phyloP scores from a whole-genome alignment of 92 coral and sea anemone genomes.

The Actinernus sp. region DNA sequence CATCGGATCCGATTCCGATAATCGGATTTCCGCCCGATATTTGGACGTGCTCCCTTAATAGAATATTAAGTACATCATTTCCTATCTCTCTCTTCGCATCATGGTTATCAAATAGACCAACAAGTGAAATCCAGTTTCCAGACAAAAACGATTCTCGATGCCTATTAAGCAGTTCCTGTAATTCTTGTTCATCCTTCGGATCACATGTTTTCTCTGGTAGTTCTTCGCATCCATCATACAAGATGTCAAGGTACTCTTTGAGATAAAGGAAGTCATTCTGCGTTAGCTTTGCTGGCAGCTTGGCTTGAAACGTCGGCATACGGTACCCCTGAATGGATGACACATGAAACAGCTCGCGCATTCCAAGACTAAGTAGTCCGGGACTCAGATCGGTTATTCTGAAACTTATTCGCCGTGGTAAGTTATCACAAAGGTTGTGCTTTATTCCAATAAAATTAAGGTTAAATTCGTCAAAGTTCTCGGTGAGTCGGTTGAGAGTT shows the following conservation, averaged over 20 bases:
- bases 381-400: conserved; percentile 54
- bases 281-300: conserved; percentile 40
- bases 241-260: conserved; percentile 67
- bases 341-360: conserved; percentile 36
- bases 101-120: conserved; percentile 73
- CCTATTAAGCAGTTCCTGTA: conserved; percentile 50
- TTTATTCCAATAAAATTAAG: conserved; percentile 56
- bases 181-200: conserved; percentile 41
- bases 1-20: too few species aligned
- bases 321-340: conserved; percentile 40
- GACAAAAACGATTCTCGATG: conserved; percentile 80
- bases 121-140: conserved; percentile 80
- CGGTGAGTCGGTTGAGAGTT: conserved; percentile 67
- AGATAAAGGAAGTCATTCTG: conserved; percentile 68
- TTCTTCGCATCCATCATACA: conserved; percentile 78
- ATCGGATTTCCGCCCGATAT: too few species aligned
- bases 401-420: conserved; percentile 11
- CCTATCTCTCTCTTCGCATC: conserved; percentile 80
- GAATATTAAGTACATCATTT: conserved; percentile 47
- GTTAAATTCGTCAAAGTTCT: conserved; percentile 73
- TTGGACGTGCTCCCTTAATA: too few species aligned
- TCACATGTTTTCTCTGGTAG: conserved; percentile 29
- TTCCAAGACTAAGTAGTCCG: conserved; percentile 54
- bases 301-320: conserved; percentile 84
- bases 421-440: conserved; percentile 16